Base-by-base conservation (phyloP, 1,140 invertebrate genomes). In the Dufourea novaeangliae region DNA sequence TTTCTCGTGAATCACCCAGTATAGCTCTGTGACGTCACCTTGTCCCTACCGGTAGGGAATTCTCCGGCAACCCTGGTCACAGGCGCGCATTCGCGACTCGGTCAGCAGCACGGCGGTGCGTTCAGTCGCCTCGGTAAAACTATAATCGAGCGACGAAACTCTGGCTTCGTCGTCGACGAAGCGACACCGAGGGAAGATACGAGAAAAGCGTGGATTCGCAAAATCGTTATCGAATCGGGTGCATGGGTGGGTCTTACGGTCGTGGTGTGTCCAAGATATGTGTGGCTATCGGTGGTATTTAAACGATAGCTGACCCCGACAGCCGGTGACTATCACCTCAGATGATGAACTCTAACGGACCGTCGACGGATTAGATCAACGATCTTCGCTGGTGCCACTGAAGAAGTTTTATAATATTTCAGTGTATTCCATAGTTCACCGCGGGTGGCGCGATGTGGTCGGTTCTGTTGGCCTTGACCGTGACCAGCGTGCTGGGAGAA, bases 361-460 rank as follows among this genome's bases (percentile, higher is more conserved):
- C 12, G 17, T 67, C 27, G 32, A 50, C 14, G 10, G 34, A n/a
- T 39, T 22, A 6, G 46, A 29, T 20, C 17, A 14, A 27, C n/a
- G 12, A 29, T 2, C n/a, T 7, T 25, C 20, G 12, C 22, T 20
- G 20, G 2, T 20, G n/a, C n/a, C n/a, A n/a, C n/a, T n/a, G 32
- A 17, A 44, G 8, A 25, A 27, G 22, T 44, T 46, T 12, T 52
- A n/a, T n/a, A n/a, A n/a, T n/a, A n/a, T n/a, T n/a, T n/a, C n/a
- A n/a, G n/a, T n/a, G n/a, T n/a, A n/a, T n/a, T n/a, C n/a, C n/a
- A n/a, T n/a, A n/a, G n/a, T n/a, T n/a, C n/a, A n/a, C n/a, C n/a
- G n/a, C n/a, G n/a, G n/a, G n/a, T n/a, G n/a, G n/a, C n/a, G 67
- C n/a, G 8, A 84, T 84, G 82, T 80, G 67, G 82, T 34, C 39